Conservation (phyloP, 35 echinoderm and acorn worm genomes). For the Antedon bifida region DNA sequence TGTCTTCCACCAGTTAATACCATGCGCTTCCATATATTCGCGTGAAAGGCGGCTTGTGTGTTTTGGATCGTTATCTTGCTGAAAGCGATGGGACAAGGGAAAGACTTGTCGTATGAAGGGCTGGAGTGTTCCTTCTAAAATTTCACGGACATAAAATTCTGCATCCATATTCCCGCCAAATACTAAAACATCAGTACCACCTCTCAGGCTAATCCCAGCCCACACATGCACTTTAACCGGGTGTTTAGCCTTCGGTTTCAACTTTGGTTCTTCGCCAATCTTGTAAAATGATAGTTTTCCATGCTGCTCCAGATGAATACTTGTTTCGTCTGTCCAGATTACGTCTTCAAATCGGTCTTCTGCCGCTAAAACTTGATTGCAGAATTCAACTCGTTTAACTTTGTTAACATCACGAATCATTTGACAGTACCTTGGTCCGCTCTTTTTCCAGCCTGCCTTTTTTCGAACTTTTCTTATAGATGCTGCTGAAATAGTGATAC, state of each 20-base stretch:
- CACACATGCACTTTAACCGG: constrained; percentile 43
- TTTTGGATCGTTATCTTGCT: constrained; percentile 64
- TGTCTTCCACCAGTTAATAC: constrained; percentile 37
- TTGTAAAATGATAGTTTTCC: neutral
- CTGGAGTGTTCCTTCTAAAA: constrained; percentile 26
- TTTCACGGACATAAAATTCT: constrained; percentile 20
- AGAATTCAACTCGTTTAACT: neutral
- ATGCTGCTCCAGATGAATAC: constrained; percentile 14
- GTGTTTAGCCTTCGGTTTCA: constrained; percentile 34
- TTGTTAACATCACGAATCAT: constrained; percentile 17
- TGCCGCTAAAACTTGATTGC: neutral
- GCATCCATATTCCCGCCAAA: constrained; percentile 55
- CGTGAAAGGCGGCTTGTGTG: constrained; percentile 18
- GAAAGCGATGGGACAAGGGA: constrained; percentile 17
- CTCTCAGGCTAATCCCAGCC: constrained; percentile 27
- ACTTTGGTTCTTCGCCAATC: neutral
- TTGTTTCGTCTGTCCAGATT: constrained; percentile 39
- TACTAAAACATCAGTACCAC: constrained; percentile 31
- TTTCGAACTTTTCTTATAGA: neutral
- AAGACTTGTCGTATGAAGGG: constrained; percentile 30
- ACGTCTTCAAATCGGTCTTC: constrained; percentile 25
- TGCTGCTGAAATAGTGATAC: neutral
- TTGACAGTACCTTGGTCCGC: constrained; percentile 26
- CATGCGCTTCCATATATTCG: neutral
- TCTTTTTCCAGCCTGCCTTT: constrained; percentile 17